These are phyloP conservation scores for Cyprinus carpio DNA, from an alignment of 2,113 vertebrate species.

Conservation along the genomic window DNA sequence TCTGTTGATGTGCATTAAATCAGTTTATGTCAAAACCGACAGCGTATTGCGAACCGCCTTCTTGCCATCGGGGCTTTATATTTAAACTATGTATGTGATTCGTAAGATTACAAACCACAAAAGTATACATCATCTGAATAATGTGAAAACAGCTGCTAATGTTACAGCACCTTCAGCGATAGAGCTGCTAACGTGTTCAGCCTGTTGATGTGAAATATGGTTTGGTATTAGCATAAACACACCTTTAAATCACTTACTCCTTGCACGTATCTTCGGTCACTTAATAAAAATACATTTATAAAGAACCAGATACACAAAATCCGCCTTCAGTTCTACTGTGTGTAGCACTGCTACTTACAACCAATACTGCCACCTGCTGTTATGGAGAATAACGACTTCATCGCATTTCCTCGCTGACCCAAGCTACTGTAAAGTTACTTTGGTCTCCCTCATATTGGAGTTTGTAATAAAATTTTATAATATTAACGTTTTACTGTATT, in stretches of 20 bases:
- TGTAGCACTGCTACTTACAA: too few relatives aligned
- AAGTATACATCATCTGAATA: neutral
- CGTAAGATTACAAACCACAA: neutral
- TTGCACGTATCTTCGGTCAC: neutral
- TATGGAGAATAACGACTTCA: neutral
- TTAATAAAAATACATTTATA: slow-evolving; percentile 26
- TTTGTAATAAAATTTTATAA: neutral
- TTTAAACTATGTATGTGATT: neutral
- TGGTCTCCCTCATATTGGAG: neutral
- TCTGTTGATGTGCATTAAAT: neutral
- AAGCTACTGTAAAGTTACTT: neutral
- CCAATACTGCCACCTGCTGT: slow-evolving; percentile 14
- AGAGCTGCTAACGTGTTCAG: too few relatives aligned
- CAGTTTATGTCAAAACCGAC: neutral
- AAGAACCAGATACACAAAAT: neutral
- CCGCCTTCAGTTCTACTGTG: neutral
- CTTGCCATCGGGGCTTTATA: neutral
- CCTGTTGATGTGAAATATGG: too few relatives aligned
- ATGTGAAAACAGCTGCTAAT: neutral
- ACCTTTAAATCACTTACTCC: slow-evolving; percentile 22
- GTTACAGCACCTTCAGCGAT: neutral
- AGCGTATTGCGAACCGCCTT: neutral
- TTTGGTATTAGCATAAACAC: neutral
- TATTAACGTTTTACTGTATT: neutral
- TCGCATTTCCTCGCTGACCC: neutral